Conservation (phyloP, 2,113 vertebrate species). For the Noctilio leporinus region DNA sequence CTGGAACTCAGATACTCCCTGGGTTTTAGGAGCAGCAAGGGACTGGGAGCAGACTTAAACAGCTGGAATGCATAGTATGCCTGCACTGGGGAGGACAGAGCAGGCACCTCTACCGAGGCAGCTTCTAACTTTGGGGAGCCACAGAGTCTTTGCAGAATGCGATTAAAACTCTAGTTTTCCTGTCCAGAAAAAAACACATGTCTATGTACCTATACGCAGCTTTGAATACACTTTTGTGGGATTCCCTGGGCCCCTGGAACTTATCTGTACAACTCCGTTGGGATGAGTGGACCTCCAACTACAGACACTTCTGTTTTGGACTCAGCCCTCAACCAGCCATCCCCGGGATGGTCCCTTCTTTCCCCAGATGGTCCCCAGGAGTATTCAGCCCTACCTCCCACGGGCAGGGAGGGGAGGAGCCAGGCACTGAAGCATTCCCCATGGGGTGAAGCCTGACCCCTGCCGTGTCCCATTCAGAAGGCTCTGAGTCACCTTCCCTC, state of each 20-base stretch:
- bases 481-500: slow-evolving; percentile 62
- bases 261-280: neutral
- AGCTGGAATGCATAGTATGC: neutral
- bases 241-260: neutral
- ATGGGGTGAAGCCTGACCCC: neutral
- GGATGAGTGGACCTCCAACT: neutral
- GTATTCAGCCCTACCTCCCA: neutral
- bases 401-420: neutral
- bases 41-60: neutral
- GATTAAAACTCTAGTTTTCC: neutral
- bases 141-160: neutral
- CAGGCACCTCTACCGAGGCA: neutral
- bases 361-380: neutral
- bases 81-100: neutral
- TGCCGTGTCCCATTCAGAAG: slow-evolving; percentile 17
- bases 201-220: neutral
- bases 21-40: neutral
- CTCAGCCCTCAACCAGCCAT: neutral
- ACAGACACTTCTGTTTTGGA: neutral
- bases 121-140: neutral
- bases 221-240: neutral
- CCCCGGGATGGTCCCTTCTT: no score
- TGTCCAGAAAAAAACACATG: neutral
- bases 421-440: neutral
- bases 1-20: neutral